phyloP scores from a whole-genome alignment of 2,888 invertebrate species.

The Drosophila tanythrix region DNA sequence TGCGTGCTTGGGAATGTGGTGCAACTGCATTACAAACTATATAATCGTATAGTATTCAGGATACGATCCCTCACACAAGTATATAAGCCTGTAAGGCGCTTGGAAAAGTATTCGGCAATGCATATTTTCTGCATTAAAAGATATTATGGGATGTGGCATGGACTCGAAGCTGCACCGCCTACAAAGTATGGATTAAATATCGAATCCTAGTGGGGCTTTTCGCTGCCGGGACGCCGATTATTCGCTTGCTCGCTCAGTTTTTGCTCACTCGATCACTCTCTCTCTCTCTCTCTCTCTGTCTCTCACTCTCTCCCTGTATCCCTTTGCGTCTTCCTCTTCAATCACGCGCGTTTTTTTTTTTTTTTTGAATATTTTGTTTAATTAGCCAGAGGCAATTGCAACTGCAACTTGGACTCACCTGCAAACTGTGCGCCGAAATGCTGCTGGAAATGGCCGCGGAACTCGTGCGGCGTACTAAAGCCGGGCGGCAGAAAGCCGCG shows the following conservation, averaged over 20 bases:
- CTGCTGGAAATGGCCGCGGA: constrained; percentile 85
- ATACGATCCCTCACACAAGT: not conserved
- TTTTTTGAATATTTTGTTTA: not conserved
- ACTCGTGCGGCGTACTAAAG: constrained; percentile 84
- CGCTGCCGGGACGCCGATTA: not conserved
- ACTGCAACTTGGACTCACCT: constrained; percentile 51
- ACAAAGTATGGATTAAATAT: not conserved
- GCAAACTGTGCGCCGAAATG: constrained; percentile 85
- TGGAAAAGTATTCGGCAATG: not conserved
- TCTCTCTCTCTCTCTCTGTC: not conserved
- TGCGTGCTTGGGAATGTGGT: no score
- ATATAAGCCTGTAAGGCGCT: not conserved
- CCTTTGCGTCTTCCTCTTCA: not conserved
- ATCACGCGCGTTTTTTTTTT: not conserved
- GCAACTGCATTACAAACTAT: not conserved
- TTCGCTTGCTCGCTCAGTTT: not conserved
- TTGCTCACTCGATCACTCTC: not conserved
- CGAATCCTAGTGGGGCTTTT: not conserved
- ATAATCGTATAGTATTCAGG: not conserved
- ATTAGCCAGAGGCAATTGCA: constrained; percentile 29
- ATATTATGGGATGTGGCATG: no score
- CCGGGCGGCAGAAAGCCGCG: constrained; percentile 84
- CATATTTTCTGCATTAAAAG: not conserved
- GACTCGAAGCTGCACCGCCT: not conserved
- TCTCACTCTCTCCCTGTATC: not conserved